Evolutionary conservation across 1,140 invertebrate species (phyloP), one percentile per base, ranked within the genome.

Genomic region (Caenorhabditis latens): DNA sequence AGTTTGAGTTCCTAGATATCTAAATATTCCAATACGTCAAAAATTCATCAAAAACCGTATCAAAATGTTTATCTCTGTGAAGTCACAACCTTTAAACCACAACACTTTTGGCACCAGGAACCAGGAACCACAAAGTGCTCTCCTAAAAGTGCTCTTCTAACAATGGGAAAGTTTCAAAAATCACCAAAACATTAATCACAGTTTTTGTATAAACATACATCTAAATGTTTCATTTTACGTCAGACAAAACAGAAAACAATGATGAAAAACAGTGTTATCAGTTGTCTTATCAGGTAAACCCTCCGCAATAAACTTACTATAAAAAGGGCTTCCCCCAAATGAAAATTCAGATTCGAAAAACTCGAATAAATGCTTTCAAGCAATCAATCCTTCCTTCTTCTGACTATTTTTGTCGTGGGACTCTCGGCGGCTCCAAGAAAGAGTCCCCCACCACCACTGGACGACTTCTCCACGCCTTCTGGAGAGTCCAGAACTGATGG

Each of bases 371-470:
- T 61, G 57, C 8, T 21, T 61, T 61, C 57, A 21, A 43, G 9
- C 8, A 7, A 16, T 4, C 40, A 71, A 71, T 71, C 42, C 42
- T 46, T 71, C 42, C 8, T 71, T 46, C 40, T 71, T 46, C 65
- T 71, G 0, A 7, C 65, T 43, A 8, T 71, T 43, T 19, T 71
- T 19, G 65, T 46, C 19, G 65, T 71, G 65, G 65, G 42, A 46
- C 40, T 71, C 14, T 71, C 65, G 40, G 65, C 65, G 11, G 65
- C 65, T 46, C 65, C 65, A 16, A 71, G 65, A 8, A 63, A 63
- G 24, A 63, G 21, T 32, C 61, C 65, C 43, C 42, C 65, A 46
- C 42, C 40, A n/a, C 40, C 65, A 46, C 16, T 21, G 19, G 14
- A 13, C 61, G 24, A 63, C 32, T 32, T 63, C 16, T 71, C 65